Evolutionary conservation across 1,140 invertebrate genomes (phyloP), one percentile per base, ranked within the genome.

Genomic region (Homarus americanus): DNA sequence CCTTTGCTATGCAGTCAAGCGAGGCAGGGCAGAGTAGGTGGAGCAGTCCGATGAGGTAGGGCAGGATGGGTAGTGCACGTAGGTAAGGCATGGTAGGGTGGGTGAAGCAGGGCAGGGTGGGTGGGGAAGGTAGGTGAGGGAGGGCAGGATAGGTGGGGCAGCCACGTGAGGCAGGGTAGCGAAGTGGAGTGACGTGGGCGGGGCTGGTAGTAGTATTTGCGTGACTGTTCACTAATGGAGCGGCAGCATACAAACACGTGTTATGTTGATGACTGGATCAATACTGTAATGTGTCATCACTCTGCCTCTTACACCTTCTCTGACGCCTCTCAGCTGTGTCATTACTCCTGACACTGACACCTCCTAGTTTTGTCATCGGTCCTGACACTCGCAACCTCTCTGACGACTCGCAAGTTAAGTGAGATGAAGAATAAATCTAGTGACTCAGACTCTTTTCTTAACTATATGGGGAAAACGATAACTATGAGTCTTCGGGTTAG

Each of bases 281-380:
- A 69, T 69, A 69, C 63, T 69, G 63, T 28, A 28, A 69, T 69
- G 63, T 69, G 63, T 69, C 63, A 69, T 69, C 63, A 69, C 63
- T 58, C 17, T 20, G 10, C 17, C 53, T 3, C 53, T 20, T 3
- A 12, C 53, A 49, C 44, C 9, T 17, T 10, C n/a, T 24, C 63
- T 66, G n/a, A 32, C 63, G 4, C 63, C 1, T 28, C n/a, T 32
- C 58, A 24, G 15, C 2, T 63, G 58, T 63, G 53, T 63, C 53
- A 63, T 24, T 17, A 63, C 53, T 17, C 9, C 20, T 49, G 15
- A 10, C 44, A 49, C 2, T 49, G 44, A 49, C 44, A 49, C 44
- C 17, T 49, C 44, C 44, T 17, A 49, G 1, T 17, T 49, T 9
- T 49, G 44, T 49, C 44, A 49, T 17, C 44, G n/a, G n/a, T n/a